Conservation (phyloP, 2,113 vertebrate species). For the Sylvia atricapilla region DNA sequence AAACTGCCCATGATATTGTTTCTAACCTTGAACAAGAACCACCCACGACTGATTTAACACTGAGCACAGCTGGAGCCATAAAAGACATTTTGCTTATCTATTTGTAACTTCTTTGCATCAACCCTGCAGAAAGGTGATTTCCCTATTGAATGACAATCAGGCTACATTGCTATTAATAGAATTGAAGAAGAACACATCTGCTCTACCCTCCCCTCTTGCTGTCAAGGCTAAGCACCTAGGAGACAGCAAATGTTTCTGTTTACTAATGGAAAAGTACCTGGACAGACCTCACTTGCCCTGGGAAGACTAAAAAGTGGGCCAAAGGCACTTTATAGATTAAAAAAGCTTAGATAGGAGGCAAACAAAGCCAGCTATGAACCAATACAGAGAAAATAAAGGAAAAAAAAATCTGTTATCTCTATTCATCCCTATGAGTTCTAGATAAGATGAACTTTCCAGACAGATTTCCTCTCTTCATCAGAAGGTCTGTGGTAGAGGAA, state of each 20-base stretch:
- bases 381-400: neutral
- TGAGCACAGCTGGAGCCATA: neutral
- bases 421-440: neutral
- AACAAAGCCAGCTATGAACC: neutral
- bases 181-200: slow-evolving; percentile 43
- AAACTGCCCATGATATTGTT: neutral
- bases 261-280: slow-evolving; percentile 58
- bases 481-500: neutral
- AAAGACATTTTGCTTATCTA: neutral
- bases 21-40: neutral
- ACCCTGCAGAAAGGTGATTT: slow-evolving; percentile 40
- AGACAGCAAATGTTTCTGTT: slow-evolving; percentile 57
- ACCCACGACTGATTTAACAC: neutral
- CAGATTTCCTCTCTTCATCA: neutral
- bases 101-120: neutral
- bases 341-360: neutral
- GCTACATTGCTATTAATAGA: slow-evolving; percentile 53
- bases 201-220: neutral
- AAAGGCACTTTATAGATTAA: neutral
- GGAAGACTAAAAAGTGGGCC: slow-evolving; percentile 14
- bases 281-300: slow-evolving; percentile 24
- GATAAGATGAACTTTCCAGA: neutral
- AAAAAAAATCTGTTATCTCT: neutral
- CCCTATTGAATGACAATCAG: slow-evolving; percentile 48
- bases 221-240: slow-evolving; percentile 45